phyloP scores from a whole-genome alignment of 1,140 invertebrate genomes.

The Drosophila rufa region DNA sequence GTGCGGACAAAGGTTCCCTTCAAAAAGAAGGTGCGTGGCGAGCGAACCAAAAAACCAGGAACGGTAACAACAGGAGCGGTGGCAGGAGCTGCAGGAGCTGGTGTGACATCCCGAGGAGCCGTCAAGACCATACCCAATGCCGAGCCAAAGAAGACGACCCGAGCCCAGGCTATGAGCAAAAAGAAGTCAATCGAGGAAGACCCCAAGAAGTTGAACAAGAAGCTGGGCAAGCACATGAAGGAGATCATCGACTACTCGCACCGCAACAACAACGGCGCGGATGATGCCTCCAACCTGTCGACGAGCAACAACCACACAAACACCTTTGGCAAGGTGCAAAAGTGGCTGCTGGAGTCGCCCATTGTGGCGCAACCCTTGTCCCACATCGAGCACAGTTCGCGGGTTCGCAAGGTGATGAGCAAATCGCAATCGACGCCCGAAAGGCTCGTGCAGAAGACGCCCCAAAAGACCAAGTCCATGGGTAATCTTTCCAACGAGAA shows the following conservation, averaged over 20 bases:
- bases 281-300: conserved; percentile 81
- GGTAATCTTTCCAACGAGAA: conserved; percentile 87
- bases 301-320: conserved; percentile 89
- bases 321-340: conserved; percentile 92
- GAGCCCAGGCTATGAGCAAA: conserved; percentile 57
- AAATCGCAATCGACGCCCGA: conserved; percentile 83
- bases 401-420: conserved; percentile 79
- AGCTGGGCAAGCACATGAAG: conserved; percentile 87
- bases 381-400: conserved; percentile 88
- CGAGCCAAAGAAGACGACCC: conserved; percentile 59
- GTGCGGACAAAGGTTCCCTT: conserved; percentile 91
- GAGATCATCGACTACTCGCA: conserved; percentile 91
- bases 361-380: conserved; percentile 84
- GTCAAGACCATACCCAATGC: conserved; percentile 41
- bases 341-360: conserved; percentile 92
- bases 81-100: conserved; percentile 7
- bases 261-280: conserved; percentile 69
- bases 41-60: conserved; percentile 86
- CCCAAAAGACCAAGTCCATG: conserved; percentile 83
- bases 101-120: conserved; percentile 16
- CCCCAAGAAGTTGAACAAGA: conserved; percentile 80
- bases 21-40: conserved; percentile 90
- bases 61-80: conserved; percentile 14
- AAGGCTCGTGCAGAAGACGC: conserved; percentile 71
- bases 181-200: conserved; percentile 83